phyloP scores from a whole-genome alignment of 2,797 vertebrate species.

The Morus bassanus region DNA sequence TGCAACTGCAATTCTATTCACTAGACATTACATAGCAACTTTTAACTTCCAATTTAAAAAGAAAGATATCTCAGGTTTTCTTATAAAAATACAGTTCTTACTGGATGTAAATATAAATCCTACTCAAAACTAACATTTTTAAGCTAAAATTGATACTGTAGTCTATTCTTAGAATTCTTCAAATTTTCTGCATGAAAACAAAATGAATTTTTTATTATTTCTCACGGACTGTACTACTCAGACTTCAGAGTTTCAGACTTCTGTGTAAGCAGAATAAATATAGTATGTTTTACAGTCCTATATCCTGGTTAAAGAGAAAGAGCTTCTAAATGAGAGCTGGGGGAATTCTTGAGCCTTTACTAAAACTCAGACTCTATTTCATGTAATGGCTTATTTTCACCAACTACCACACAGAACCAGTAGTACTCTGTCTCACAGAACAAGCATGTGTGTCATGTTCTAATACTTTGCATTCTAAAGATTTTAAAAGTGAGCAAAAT shows the following conservation, averaged over 20 bases:
- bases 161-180: not conserved
- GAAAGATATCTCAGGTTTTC: not conserved
- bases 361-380: not conserved
- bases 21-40: not conserved
- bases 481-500: not conserved
- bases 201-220: not conserved
- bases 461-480: not conserved
- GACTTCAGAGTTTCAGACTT: not conserved
- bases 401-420: not conserved
- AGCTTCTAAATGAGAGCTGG: not conserved
- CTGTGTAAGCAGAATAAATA: not conserved
- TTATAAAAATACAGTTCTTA: not conserved
- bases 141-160: not conserved
- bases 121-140: not conserved
- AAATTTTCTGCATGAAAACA: not conserved
- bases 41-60: not conserved
- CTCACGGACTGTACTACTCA: not conserved
- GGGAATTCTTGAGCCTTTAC: not conserved
- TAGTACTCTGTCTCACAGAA: not conserved
- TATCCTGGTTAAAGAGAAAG: not conserved
- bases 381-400: not conserved
- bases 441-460: not conserved
- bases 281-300: not conserved
- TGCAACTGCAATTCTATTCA: not conserved
- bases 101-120: not conserved